Evolutionary conservation across 1,140 invertebrate genomes (phyloP), one percentile per base, ranked within the genome.

Genomic region (Platorchestia sp.): DNA sequence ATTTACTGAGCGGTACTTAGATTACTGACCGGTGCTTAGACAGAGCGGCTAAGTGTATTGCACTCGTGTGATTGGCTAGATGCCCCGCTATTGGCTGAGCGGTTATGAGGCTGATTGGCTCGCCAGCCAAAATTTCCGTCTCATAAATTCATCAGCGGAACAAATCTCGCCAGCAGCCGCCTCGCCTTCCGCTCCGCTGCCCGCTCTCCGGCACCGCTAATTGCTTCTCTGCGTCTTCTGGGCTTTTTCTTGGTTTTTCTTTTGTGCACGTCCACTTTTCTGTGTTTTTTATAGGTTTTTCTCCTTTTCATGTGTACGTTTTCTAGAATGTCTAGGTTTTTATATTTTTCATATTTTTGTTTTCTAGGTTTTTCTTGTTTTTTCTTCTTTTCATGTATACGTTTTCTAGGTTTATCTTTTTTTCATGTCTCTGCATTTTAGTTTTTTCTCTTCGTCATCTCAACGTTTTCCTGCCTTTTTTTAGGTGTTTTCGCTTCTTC

Each of bases 121-220:
- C 19, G 87, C 87, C 87, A 14, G 87, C 59, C 59, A 44, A 90
- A 90, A 43, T 90, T 90, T 90, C 87, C 44, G 87, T 45, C 44
- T 27, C 41, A 90, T 90, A 90, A 90, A 90, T 90, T 90, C 87
- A 90, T 90, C 87, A 90, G 87, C 87, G 87, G 87, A 90, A 90
- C 87, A 90, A 90, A 90, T 90, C 7, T 90, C 59, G 59, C 14
- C 14, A 75, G 59, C 59, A 75, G 59, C 36, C 59, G 59, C 59
- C 59, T 75, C 10, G 1, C 27, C 59, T 75, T 75, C 59, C 59
- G 59, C 59, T 75, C 59, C 36, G 59, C 36, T 75, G 59, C 14
- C 14, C 27, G 59, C 59, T 75, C 59, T 75, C 59, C 59, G 59
- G 59, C 59, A 36, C 59, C 59, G 59, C 59, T 75, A 75, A 75